These are phyloP conservation scores for Selenia dentaria DNA, from an alignment of 2,888 invertebrate species.

Conservation along the genomic window DNA sequence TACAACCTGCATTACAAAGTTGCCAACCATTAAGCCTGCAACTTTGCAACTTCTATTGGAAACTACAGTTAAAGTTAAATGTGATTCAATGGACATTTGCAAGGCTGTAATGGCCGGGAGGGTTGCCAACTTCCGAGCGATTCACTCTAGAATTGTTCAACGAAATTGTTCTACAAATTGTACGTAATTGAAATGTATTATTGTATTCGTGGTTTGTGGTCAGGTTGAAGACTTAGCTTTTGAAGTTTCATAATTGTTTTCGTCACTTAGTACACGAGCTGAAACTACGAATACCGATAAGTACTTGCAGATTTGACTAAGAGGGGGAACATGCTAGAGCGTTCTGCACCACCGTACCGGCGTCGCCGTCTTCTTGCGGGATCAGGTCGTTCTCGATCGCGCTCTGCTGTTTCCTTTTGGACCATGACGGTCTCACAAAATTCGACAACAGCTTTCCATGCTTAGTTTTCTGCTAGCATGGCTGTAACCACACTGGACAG, in stretches of 20 bases:
- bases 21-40: neutral
- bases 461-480: too few relatives aligned
- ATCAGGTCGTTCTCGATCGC: too few relatives aligned
- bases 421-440: too few relatives aligned
- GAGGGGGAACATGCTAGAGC: too few relatives aligned
- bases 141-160: constrained; percentile 20
- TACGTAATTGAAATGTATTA: constrained; percentile 21
- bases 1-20: constrained; percentile 4
- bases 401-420: too few relatives aligned
- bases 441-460: too few relatives aligned
- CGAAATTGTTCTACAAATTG: constrained; percentile 23
- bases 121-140: constrained; percentile 15
- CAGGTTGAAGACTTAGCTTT: neutral
- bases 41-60: constrained; percentile 9
- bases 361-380: too few relatives aligned
- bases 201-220: constrained; percentile 8
- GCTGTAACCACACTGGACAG: too few relatives aligned
- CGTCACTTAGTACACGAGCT: neutral
- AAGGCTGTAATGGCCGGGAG: constrained; percentile 17
- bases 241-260: neutral
- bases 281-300: too few relatives aligned
- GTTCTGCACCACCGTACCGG: too few relatives aligned
- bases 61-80: constrained; percentile 19
- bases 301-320: too few relatives aligned
- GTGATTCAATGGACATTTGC: constrained; percentile 18